These are phyloP conservation scores for Myotis daubentonii DNA, from an alignment of 2,797 vertebrate genomes.

Conservation along the genomic window DNA sequence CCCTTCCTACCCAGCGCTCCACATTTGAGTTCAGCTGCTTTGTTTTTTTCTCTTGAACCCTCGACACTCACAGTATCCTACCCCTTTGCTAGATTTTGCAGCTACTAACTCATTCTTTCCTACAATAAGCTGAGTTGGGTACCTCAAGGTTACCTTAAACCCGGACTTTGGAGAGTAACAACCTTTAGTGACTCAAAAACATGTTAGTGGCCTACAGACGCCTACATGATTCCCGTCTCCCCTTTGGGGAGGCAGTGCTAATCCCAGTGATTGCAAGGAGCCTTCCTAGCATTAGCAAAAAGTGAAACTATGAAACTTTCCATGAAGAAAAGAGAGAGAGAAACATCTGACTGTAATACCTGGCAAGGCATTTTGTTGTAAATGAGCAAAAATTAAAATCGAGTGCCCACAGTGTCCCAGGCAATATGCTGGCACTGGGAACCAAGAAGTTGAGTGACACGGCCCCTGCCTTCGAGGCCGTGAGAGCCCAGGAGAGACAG, in stretches of 20 bases:
- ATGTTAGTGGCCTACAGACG: neutral
- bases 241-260: neutral
- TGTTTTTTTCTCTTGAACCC: neutral
- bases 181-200: neutral
- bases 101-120: neutral
- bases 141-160: neutral
- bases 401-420: neutral
- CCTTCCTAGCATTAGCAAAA: neutral
- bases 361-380: neutral
- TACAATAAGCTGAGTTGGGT: neutral
- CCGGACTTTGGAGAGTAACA: neutral
- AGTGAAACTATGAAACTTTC: neutral
- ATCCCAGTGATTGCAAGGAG: neutral
- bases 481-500: neutral
- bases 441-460: neutral
- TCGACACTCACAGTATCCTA: neutral
- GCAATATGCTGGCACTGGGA: neutral
- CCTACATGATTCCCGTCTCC: neutral
- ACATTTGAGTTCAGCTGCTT: neutral
- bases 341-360: neutral
- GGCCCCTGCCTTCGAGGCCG: neutral
- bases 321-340: neutral
- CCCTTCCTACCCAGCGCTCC: neutral
- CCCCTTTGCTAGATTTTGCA: neutral
- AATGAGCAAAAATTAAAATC: slow-evolving; percentile 10